These are phyloP conservation scores for Danaus melanippus DNA, from an alignment of 1,140 invertebrate species.

Conservation along the genomic window DNA sequence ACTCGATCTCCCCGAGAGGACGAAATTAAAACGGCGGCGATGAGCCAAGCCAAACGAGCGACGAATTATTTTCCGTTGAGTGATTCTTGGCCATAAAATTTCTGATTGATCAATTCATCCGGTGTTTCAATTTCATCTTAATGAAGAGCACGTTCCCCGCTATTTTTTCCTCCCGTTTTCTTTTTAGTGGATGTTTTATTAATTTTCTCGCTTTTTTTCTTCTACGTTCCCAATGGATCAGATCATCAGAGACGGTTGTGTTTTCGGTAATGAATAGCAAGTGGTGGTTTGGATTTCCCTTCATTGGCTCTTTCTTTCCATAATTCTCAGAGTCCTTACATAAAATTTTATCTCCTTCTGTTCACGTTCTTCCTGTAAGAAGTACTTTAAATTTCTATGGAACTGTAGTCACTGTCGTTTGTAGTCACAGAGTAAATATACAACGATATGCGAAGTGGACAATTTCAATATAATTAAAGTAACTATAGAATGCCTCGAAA, in stretches of 20 bases:
- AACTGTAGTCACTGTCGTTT: no score
- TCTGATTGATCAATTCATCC: constrained; percentile 71
- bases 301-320: no score
- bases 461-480: no score
- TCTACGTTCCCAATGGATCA: constrained; percentile 26
- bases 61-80: constrained; percentile 69
- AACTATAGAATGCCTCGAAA: no score
- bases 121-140: constrained; percentile 58
- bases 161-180: constrained; percentile 62
- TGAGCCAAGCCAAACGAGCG: constrained; percentile 58
- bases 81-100: constrained; percentile 68
- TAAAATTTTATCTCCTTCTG: no score
- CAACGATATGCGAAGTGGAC: no score
- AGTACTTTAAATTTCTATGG: no score
- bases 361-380: no score
- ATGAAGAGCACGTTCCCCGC: constrained; percentile 60
- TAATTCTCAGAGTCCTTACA: no score
- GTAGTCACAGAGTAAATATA: no score
- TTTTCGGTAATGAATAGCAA: constrained; percentile 9
- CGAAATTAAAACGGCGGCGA: constrained; percentile 69
- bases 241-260: constrained; percentile 43
- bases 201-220: constrained; percentile 32
- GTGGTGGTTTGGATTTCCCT: no score
- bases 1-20: constrained; percentile 65
- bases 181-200: constrained; percentile 61